Evolutionary conservation across 2,797 vertebrate species (phyloP), one percentile per base, ranked within the genome.

Genomic region (Hydrophis major): DNA sequence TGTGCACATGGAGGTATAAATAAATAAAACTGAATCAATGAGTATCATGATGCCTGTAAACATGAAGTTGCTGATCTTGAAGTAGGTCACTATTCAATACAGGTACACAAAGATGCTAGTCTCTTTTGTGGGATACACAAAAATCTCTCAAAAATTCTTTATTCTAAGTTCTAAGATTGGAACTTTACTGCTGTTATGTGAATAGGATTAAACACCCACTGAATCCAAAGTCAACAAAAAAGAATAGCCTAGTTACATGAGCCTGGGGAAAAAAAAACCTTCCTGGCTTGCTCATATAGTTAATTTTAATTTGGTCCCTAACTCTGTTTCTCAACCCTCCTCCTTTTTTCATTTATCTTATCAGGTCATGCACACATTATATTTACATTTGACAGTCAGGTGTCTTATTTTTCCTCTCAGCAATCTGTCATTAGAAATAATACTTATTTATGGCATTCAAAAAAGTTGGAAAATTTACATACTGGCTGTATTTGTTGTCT

Each of bases 401-500:
- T 11, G n/a, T 37, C 57, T 59, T 90, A 4, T 42, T 89, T 37
- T 87, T 11, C 28, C 93, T 56, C 95, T 83, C 27, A 11, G n/a
- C 18, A 86, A 87, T 2, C 55, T 89, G 94, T 90, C 53, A 56
- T 66, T 92, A 91, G 88, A 4, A n/a, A 22, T 57, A 83, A 60
- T n/a, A 18, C 13, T 91, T 89, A 92, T 0, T 20, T 16, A 63
- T 14, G 56, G 42, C 55, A 78, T 53, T 91, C 14, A n/a, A 92
- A 93, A 83, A 47, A 47, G 91, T 91, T 95, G 74, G 13, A 61
- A 42, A 87, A 93, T 13, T 25, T n/a, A 97, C 98, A 91, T 97
- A 99, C 99, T 37, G 99, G 99, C 94, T 99, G 98, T 95, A 99
- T 98, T 96, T 99, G 99, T 74, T 99, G 99, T 92, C 99, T 97